Evolutionary conservation across 2,888 invertebrate genomes (phyloP), one percentile per base, ranked within the genome.

Genomic region (Ophion obscuratus): DNA sequence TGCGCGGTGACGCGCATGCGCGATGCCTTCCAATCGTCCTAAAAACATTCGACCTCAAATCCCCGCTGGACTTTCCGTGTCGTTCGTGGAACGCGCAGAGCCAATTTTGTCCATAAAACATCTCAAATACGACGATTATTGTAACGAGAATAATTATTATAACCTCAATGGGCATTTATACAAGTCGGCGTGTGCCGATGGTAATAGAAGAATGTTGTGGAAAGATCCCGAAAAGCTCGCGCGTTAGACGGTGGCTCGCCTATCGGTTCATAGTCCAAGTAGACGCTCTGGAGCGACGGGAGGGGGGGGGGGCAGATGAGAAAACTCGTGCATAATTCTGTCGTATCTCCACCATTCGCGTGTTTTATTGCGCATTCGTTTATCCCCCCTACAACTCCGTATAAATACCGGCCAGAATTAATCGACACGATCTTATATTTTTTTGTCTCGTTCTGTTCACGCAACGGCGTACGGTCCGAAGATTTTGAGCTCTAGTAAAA

Each of bases 231-330:
- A 80, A 76, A 75, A 68, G 71, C 59, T 80, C 61, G 20, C 62
- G 47, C 68, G 68, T 64, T 66, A 75, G 80, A 76, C 80, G 70
- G 80, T 80, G 84, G 80, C 80, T 64, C 84, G 68, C 20, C 84
- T 14, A 11, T 44, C 80, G 76, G 80, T 71, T 40, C 24, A 66
- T 70, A 66, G 40, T 59, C 57, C 75, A 80, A 84, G 59, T 59
- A 67, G 3, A 44, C 62, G 47, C 17, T 53, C 53, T 53, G 31
- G 53, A 53, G 9, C 20, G 11, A 10, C 11, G 40, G 2, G 47
- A n/a, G 24, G 71, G 44, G n/a, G 70, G 40, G 44, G 47, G 24
- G 44, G 44, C 24, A 24, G 24, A 44, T 44, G 36, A 62, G 24
- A 44, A 44, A 61, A 74, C 36, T 59, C 61, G 24, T n/a, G 44